Conservation (phyloP, 2,888 invertebrate genomes). For the Hipparchia semele region DNA sequence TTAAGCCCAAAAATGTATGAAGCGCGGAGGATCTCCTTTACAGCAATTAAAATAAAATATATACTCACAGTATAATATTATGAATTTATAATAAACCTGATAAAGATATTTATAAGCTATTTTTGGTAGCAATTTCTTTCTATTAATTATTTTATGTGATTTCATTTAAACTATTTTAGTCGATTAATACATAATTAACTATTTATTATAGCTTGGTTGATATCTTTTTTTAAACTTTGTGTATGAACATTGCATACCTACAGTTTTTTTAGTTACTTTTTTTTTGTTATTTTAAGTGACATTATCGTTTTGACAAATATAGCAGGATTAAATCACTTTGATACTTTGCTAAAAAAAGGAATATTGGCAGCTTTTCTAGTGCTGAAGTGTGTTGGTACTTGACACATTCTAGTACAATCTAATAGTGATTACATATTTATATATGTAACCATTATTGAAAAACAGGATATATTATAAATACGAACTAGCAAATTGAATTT, state of each 20-base stretch:
- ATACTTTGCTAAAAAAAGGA: not conserved
- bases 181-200: not conserved
- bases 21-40: too few relatives aligned
- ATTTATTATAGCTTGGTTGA: not conserved
- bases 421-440: not conserved
- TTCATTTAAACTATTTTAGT: not conserved
- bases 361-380: not conserved
- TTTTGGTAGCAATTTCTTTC: slow-evolving; percentile 4
- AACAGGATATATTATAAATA: not conserved
- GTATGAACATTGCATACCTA: not conserved
- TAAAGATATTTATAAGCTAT: not conserved
- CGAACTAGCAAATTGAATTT: not conserved
- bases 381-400: not conserved
- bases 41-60: slow-evolving; percentile 23
- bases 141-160: not conserved
- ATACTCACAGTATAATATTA: not conserved
- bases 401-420: not conserved
- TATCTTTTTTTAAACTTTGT: not conserved
- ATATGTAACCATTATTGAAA: not conserved
- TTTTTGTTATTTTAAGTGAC: not conserved
- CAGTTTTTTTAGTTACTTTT: not conserved
- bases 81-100: slow-evolving; percentile 18
- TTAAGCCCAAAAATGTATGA: too few relatives aligned
- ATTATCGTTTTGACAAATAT: not conserved
- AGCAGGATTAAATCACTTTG: not conserved